Base-by-base conservation (phyloP, 2,888 invertebrate species). In the Chrysomela aeneicollis region DNA sequence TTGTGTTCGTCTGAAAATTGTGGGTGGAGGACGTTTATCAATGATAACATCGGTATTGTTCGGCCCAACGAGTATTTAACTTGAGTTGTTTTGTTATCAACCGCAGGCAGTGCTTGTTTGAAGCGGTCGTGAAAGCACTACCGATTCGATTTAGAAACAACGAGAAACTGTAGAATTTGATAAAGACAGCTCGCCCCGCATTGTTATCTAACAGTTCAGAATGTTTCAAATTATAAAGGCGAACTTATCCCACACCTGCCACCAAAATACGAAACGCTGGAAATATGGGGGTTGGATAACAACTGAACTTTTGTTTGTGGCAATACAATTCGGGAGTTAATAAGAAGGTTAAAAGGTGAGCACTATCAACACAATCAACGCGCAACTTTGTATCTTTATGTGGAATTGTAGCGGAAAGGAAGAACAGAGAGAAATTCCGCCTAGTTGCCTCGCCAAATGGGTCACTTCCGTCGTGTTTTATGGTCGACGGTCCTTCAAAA, bases 401-500 rank as follows among this genome's bases (percentile, higher is more conserved):
- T n/a, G n/a, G 32, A 9, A 9, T 35, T 10, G 32, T 35, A 10
- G 32, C 10, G 6, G 10, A 10, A 35, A 10, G 10, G 32, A 35
- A 10, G 26, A 26, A 26, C 32, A 35, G 32, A 35, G 32, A 26
- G 32, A 35, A 35, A 35, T 35, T 35, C 10, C 32, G 32, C 10
- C 32, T n/a, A n/a, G n/a, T 10, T 35, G 32, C 32, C 32, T 9
- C 55, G 64, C 61, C 58, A 61, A 65, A 65, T 52, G 57, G 53
- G 52, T 49, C 62, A 59, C 59, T 66, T 60, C 26, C 59, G 57
- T 32, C 21, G 64, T 58, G 52, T 46, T 51, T 21, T 21, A 46
- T 55, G 58, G 58, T 58, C 47, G 52, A 55, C 59, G 54, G 64
- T 54, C 55, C 59, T 64, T 47, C 51, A 55, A 64, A 64, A 64